Conservation (phyloP, 2,888 invertebrate genomes). For the Yponomeuta cagnagella region DNA sequence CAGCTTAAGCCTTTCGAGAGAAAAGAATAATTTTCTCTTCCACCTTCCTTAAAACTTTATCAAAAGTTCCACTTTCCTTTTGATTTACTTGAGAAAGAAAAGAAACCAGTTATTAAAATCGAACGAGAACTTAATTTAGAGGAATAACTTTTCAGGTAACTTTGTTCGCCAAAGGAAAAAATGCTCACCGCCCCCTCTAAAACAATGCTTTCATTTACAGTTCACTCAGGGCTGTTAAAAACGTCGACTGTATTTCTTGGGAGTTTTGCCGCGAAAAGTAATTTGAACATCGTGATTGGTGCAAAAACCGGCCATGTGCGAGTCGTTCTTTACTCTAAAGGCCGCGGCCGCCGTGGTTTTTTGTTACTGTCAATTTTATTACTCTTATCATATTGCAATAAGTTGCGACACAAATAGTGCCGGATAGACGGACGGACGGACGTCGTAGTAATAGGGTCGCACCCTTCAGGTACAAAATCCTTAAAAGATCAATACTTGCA, state of each 20-base stretch:
- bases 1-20: background rate
- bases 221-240: background rate
- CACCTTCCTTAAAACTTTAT: background rate
- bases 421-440: too few species aligned
- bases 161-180: background rate
- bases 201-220: background rate
- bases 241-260: background rate
- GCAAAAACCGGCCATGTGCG: too few species aligned
- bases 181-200: background rate
- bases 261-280: too few species aligned
- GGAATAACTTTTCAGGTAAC: background rate
- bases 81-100: background rate
- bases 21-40: background rate
- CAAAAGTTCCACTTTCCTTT: background rate
- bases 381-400: too few species aligned
- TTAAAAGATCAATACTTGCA: too few species aligned
- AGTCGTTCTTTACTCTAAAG: too few species aligned
- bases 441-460: too few species aligned
- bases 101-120: conserved; percentile 1
- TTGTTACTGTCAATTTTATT: too few species aligned
- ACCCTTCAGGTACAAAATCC: too few species aligned
- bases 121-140: background rate
- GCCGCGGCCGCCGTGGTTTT: too few species aligned
- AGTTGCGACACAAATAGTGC: too few species aligned
- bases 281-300: too few species aligned